Evolutionary conservation across 2,113 vertebrate genomes (phyloP), one percentile per base, ranked within the genome.

Genomic region (Lipotes vexillifer): DNA sequence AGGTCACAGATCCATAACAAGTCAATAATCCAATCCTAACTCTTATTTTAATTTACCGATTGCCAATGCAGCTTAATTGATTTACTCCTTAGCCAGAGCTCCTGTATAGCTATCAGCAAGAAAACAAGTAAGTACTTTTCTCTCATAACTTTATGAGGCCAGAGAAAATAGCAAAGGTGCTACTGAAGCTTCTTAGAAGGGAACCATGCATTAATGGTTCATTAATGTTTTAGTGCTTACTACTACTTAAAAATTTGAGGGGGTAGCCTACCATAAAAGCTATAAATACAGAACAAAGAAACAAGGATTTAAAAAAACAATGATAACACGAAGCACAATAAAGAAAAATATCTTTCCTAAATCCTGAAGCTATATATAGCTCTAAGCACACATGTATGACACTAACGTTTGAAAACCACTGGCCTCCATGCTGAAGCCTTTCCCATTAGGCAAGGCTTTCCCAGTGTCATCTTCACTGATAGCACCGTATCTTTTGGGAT

Each of bases 11-110:
- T 65, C 44, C 9, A 63, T 89, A 90, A 33, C 61, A 89, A 93
- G 55, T 97, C 83, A 81, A 68, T 77, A 97, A 69, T 36, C 18
- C 36, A 41, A 44, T 61, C 8, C 38, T 80, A 61, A 78, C 3
- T 80, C 75, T 90, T 85, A 87, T 86, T 97, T 88, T 94, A 94
- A 83, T 41, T 80, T 94, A n/a, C 5, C 18, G 10, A 46, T 25
- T 94, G 52, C 41, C 63, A 84, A 71, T 63, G 20, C 11, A 84
- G 38, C 57, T 59, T 52, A 81, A 55, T 36, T 88, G 46, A 94
- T 96, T 92, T 84, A 36, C 31, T 92, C 11, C 69, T 89, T 89
- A 92, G 21, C 23, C n/a, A 84, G 25, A 44, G 29, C 29, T 93
- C 17, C 44, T 55, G 6, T 68, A 14, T 41, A 61, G 4, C 17